Percentiles rank a stretch among this genome's conserved stretches.
These are phyloP conservation scores for Epizoanthus illoricatus DNA, from an alignment of 92 coral and sea anemone genomes.

Conservation along the genomic window DNA sequence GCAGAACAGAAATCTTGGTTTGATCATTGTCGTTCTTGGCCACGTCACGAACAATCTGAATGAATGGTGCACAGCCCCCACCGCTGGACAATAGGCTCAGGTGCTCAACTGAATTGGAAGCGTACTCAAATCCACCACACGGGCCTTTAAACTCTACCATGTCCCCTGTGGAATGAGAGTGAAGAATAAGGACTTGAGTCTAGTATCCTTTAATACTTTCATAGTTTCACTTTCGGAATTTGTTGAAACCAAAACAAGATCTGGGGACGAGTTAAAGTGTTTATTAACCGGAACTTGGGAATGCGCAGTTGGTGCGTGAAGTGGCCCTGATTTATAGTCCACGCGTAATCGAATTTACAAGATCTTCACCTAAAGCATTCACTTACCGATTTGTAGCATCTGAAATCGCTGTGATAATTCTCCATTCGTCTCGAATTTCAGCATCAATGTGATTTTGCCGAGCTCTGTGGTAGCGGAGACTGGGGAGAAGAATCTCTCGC, in stretches of 20 bases:
- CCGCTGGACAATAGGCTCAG: constrained; percentile 58
- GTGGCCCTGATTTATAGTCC: too few species aligned
- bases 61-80: constrained; percentile 52
- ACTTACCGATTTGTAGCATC: constrained; percentile 53
- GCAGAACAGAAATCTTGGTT: constrained; percentile 41
- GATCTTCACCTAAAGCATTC: background rate
- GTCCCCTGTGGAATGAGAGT: constrained; percentile 37
- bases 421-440: constrained; percentile 56
- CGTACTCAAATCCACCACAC: constrained; percentile 67
- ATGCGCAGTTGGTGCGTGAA: too few species aligned
- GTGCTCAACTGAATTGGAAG: constrained; percentile 47
- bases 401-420: constrained; percentile 49
- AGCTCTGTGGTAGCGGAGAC: constrained; percentile 55
- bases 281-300: too few species aligned
- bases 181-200: background rate
- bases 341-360: too few species aligned
- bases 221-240: background rate
- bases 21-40: constrained; percentile 35
- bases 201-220: background rate
- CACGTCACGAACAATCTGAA: constrained; percentile 61
- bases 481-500: too few species aligned
- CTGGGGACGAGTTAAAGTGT: too few species aligned
- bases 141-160: constrained; percentile 58
- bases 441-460: constrained; percentile 50
- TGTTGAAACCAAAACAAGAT: too few species aligned